These are phyloP conservation scores for Zootoca vivipara DNA, from an alignment of 2,113 vertebrate genomes.

Conservation along the genomic window DNA sequence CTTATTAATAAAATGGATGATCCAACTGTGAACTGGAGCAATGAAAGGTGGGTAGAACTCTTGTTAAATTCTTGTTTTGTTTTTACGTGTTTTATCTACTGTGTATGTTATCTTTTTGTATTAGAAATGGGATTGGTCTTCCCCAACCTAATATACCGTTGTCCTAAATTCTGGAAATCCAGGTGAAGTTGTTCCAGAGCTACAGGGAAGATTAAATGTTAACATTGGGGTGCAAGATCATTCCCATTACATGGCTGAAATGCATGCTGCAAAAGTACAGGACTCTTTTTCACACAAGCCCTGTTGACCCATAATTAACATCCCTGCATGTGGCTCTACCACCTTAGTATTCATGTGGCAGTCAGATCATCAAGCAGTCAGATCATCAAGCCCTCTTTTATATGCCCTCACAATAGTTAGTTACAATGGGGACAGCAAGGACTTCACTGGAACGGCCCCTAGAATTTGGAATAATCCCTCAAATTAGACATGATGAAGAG, in stretches of 20 bases:
- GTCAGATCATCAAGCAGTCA: no score
- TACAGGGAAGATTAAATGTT: neutral
- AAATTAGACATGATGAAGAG: neutral
- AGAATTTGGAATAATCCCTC: neutral
- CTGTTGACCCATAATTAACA: no score
- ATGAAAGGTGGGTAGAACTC: slow-evolving; percentile 84
- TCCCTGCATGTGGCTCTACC: no score
- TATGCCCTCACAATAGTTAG: neutral
- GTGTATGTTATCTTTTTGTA: neutral
- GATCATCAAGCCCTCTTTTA: no score
- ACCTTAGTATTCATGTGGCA: no score
- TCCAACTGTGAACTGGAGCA: slow-evolving; percentile 98
- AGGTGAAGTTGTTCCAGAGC: neutral
- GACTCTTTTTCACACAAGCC: neutral
- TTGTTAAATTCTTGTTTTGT: neutral
- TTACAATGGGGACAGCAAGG: neutral
- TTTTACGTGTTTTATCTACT: neutral
- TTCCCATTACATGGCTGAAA: neutral
- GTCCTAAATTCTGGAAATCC: neutral
- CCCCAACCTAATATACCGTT: no score
- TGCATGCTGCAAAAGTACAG: neutral
- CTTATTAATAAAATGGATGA: slow-evolving; percentile 99
- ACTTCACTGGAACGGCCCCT: neutral
- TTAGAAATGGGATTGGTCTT: neutral
- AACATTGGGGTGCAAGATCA: neutral